Base-by-base conservation (phyloP, 2,888 invertebrate genomes). In the Pediacus dermestoides region DNA sequence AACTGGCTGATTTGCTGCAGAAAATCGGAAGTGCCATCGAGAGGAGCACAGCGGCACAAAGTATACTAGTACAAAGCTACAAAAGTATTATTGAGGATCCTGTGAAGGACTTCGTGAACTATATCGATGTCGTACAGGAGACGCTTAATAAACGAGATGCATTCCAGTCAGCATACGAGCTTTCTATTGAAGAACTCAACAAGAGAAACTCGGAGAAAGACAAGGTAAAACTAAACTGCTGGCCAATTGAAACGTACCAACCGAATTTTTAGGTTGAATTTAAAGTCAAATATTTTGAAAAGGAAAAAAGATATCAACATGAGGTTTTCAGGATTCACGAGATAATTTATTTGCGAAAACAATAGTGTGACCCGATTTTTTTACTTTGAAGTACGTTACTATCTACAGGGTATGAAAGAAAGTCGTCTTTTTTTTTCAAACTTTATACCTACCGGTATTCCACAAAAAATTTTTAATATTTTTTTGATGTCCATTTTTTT, bases 111-210 rank as follows among this genome's bases (percentile, higher is more conserved):
- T 83, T 83, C 56, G 65, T 80, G 13, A 68, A 77, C 34, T 83
- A 82, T 55, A 71, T 81, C 30, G 82, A 83, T 48, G 78, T 81
- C 22, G 79, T 82, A 3, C 80, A 81, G 66, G 80, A 79, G 52
- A 79, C 80, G 9, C 58, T 83, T 18, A 67, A 72, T 34, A 74
- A 80, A 42, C 66, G 84, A 16, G 83, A 84, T 55, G 69, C 74
- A 1, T 76, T 78, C 57, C 82, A 84, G 57, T 74, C 74, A 45
- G 74, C 77, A 37, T 82, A 81, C 57, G 82, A 83, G 57, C 65
- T 71, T 39, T 76, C 78, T 1, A 66, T 78, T 18, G 81, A 82
- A 28, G 80, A 82, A 53, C 64, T 82, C 27, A 73, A 74, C 34
- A 80, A 76, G 52, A 74, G 72, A 50, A 74, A 78, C 54, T 64